phyloP scores from a whole-genome alignment of 2,888 invertebrate genomes.

The Spilarctia lutea region DNA sequence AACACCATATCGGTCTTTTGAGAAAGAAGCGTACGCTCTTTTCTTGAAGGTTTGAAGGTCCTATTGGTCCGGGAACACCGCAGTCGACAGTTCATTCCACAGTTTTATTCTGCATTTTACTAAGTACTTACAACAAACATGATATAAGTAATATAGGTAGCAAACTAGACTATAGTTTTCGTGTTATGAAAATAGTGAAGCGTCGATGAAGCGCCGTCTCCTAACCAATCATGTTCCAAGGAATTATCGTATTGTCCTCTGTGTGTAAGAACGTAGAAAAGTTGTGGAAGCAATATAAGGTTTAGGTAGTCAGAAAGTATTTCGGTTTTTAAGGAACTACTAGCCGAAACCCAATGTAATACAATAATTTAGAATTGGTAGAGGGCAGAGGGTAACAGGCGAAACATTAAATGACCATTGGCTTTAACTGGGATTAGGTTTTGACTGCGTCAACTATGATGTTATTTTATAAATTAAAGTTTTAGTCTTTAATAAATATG shows the following conservation, averaged over 20 bases:
- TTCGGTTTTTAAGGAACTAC: background rate
- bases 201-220: no score
- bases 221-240: background rate
- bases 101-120: constrained; percentile 19
- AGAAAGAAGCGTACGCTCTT: no score
- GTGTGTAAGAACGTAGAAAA: background rate
- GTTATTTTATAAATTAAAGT: background rate
- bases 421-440: no score
- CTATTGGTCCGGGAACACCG: no score
- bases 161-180: background rate
- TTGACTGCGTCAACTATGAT: background rate
- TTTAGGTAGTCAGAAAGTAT: background rate
- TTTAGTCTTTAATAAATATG: background rate
- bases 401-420: no score
- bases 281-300: background rate
- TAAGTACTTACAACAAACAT: constrained; percentile 16
- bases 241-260: background rate
- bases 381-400: background rate
- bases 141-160: background rate
- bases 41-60: no score
- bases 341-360: background rate
- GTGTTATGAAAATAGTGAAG: no score
- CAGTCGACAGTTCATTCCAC: no score
- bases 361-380: background rate
- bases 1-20: no score